Evolutionary conservation across 2,113 vertebrate genomes (phyloP).

Genomic region (Malurus cyaneus): DNA sequence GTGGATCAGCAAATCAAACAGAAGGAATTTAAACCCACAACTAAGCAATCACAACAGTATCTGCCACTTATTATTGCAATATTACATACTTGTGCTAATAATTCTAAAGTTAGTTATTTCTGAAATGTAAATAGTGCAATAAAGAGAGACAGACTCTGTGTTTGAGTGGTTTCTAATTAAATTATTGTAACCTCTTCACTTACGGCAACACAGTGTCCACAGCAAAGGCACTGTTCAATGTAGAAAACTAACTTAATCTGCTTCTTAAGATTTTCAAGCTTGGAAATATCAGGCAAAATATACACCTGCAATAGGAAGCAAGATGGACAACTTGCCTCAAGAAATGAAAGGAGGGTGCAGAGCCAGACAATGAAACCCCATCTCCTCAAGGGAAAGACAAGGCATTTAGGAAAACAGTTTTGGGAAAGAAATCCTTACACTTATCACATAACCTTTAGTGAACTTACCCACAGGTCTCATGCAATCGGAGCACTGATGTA

Average conservation of each 20-base stretch:
- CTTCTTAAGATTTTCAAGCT: background rate
- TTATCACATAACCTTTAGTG: background rate
- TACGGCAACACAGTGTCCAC: background rate
- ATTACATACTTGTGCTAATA: background rate
- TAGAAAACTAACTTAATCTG: background rate
- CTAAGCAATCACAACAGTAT: background rate
- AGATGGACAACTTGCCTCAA: background rate
- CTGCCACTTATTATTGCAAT: background rate
- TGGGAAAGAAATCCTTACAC: background rate
- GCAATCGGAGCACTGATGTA: background rate
- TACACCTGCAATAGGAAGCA: background rate
- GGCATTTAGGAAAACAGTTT: background rate
- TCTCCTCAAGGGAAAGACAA: background rate
- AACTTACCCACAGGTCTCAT: background rate
- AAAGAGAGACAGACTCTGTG: background rate
- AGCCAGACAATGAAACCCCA: background rate
- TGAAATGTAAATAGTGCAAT: background rate
- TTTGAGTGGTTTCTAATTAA: background rate
- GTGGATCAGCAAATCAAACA: background rate
- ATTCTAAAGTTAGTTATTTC: background rate
- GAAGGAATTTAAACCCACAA: background rate
- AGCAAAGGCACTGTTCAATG: background rate
- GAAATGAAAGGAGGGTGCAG: background rate
- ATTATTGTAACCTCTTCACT: background rate
- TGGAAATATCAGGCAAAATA: background rate